phyloP scores from a whole-genome alignment of 2,797 vertebrate species.

The Spheniscus humboldti region DNA sequence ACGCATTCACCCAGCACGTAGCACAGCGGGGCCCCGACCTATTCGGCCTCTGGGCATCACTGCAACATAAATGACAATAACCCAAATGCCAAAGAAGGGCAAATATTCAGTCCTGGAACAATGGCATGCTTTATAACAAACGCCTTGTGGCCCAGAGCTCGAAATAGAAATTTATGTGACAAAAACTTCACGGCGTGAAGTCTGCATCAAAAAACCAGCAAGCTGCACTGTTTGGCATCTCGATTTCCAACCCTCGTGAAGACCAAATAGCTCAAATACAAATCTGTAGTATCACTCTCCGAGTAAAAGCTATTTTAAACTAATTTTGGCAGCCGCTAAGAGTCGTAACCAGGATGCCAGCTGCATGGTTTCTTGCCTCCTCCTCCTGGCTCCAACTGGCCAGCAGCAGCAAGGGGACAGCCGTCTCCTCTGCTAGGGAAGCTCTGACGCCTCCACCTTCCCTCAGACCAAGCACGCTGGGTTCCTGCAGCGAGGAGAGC shows the following conservation, averaged over 20 bases:
- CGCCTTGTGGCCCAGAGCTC: not conserved
- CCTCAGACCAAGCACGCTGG: not conserved
- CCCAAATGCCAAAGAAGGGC: not conserved
- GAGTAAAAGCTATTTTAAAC: constrained; percentile 40
- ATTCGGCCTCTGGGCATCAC: not conserved
- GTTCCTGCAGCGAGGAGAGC: not conserved
- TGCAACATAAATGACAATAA: not conserved
- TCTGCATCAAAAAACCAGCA: not conserved
- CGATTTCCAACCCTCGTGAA: not conserved
- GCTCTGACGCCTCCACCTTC: not conserved
- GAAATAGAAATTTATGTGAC: not conserved
- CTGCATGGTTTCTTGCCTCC: not conserved
- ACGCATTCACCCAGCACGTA: not conserved
- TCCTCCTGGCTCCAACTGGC: not conserved
- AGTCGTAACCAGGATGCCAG: not conserved
- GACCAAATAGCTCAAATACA: constrained; percentile 19
- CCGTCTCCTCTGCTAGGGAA: not conserved
- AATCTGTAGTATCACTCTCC: not conserved
- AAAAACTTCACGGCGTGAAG: not conserved
- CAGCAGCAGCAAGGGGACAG: not conserved
- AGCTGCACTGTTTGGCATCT: not conserved
- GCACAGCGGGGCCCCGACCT: accelerated
- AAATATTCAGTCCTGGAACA: not conserved
- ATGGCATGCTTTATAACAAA: not conserved
- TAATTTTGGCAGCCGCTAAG: not conserved